Conservation (phyloP, 2,113 vertebrate genomes). For the Connochaetes taurinus region DNA sequence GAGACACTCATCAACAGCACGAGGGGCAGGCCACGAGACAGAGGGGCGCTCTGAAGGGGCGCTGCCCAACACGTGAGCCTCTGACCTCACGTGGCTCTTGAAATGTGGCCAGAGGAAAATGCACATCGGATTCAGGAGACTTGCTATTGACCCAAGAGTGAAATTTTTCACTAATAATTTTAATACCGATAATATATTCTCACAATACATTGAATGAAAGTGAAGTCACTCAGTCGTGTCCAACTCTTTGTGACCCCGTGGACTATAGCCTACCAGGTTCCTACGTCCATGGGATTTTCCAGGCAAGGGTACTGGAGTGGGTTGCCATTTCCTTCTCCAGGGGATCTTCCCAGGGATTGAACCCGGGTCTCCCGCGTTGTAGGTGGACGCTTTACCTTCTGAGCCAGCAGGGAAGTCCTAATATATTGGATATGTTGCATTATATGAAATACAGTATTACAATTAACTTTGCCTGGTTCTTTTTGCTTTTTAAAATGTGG, state of each 20-base stretch:
- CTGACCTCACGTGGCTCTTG: neutral
- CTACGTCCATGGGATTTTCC: neutral
- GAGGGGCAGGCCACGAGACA: neutral
- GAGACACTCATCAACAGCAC: neutral
- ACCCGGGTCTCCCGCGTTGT: rapidly evolving
- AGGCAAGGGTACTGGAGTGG: neutral
- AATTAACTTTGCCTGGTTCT: neutral
- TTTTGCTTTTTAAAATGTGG: neutral
- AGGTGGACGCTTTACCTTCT: rapidly evolving
- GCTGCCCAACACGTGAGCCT: neutral
- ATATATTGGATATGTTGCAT: neutral
- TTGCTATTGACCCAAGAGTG: neutral
- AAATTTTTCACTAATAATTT: neutral
- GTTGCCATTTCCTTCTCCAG: neutral
- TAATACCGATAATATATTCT: neutral
- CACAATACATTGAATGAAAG: neutral
- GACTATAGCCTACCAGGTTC: neutral
- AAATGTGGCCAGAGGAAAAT: neutral
- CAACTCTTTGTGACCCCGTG: rapidly evolving
- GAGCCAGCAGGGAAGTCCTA: neutral
- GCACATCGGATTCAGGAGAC: neutral
- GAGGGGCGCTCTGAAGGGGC: neutral
- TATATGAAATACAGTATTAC: neutral
- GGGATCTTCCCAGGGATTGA: neutral
- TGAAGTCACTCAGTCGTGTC: neutral